These are phyloP conservation scores for Drosophila pandora DNA, from an alignment of 1,140 invertebrate genomes.

Conservation along the genomic window DNA sequence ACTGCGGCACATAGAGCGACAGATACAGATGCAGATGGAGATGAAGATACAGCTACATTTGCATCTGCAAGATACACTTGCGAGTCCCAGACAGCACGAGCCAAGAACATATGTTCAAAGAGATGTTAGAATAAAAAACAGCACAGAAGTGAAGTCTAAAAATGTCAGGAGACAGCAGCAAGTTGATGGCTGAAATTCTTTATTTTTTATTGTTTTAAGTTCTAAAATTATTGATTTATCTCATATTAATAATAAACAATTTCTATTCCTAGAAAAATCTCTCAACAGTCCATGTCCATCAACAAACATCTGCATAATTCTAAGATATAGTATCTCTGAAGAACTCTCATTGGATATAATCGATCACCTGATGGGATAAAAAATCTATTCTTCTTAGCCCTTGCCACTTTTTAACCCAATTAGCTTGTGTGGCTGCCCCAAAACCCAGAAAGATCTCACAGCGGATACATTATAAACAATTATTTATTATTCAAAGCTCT, in stretches of 20 bases:
- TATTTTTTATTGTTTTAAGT: background rate
- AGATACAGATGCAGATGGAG: slow-evolving; percentile 12
- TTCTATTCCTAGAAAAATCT: background rate
- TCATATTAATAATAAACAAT: background rate
- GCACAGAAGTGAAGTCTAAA: slow-evolving; percentile 8
- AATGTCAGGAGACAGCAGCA: slow-evolving; percentile 29
- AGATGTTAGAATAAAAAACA: slow-evolving; percentile 35
- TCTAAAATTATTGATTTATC: background rate
- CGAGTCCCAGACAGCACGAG: slow-evolving; percentile 27
- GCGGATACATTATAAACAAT: slow-evolving; percentile 55
- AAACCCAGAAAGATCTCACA: slow-evolving; percentile 24
- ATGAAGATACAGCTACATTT: slow-evolving; percentile 4
- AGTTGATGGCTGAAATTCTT: background rate
- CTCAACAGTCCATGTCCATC: slow-evolving; percentile 5
- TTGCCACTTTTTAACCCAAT: slow-evolving; percentile 34
- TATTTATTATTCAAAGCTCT: slow-evolving; percentile 62
- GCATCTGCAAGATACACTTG: slow-evolving; percentile 2
- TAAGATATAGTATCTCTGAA: background rate
- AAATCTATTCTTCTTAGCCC: background rate
- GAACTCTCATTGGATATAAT: slow-evolving; percentile 20
- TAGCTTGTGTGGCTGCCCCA: slow-evolving; percentile 15
- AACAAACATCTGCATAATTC: background rate
- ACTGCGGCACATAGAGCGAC: slow-evolving; percentile 13
- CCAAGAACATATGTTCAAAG: slow-evolving; percentile 42
- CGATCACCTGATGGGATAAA: slow-evolving; percentile 32